Base-by-base conservation (phyloP, 2,888 invertebrate species). In the Meloe dianella region DNA sequence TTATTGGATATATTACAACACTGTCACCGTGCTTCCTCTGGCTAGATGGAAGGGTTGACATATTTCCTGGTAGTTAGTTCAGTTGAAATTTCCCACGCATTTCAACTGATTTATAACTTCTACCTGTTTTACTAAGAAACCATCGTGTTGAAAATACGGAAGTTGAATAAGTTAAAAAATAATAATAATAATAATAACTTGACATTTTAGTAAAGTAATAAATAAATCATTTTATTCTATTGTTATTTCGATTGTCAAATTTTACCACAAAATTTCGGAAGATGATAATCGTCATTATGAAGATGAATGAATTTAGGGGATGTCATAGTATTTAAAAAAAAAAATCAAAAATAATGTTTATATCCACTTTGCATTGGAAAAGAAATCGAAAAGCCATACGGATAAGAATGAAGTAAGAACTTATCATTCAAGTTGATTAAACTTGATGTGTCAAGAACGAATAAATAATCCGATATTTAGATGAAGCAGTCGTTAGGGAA, bases 391-490 rank as follows among this genome's bases (percentile, higher is more conserved):
- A 51, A 51, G 22, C 51, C 20, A 9, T 35, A 35, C 12, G 9
- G 2, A 41, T 17, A 17, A 5, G 17, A 41, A 17, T 0, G 7
- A 4, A 41, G 17, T 41, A 22, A 78, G 79, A 76, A 78, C 79
- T 79, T 81, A 81, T 81, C 82, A 79, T 80, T 81, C 80, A 80
- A 77, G 74, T 77, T 82, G 80, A 82, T 82, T 80, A 82, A 76
- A 79, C 77, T 77, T 81, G 81, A 82, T 80, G 80, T 77, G 75
- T 74, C 51, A 77, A 78, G 79, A 78, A 78, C 79, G 79, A 81
- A 81, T 82, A 82, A 81, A 81, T 81, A 81, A 82, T 81, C 80
- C 79, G 51, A 76, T 77, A 80, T 81, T 82, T 78, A 80, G 81
- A 81, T 80, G 81, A 81, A 81, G 77, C 80, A 81, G 78, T 81